Evolutionary conservation across 2,888 invertebrate genomes (phyloP), one percentile per base, ranked within the genome.

Genomic region (Dynastes hyllus): DNA sequence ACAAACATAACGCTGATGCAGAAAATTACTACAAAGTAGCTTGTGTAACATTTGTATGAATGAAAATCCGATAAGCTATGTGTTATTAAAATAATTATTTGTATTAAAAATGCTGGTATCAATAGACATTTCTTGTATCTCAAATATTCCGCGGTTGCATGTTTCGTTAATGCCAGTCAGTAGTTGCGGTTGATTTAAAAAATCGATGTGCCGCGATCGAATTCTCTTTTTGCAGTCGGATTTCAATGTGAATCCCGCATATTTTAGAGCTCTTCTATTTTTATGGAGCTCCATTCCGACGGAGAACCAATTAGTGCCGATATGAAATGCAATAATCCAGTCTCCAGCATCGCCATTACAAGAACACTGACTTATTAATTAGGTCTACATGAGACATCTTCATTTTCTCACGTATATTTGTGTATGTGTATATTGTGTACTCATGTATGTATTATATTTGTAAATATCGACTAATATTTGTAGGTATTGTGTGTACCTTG

Each of bases 231-330:
- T 61, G 53, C 61, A 61, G 11, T 69, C 55, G 37, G 51, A 61
- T 78, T 78, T 78, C 78, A 71, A 78, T 61, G 78, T 50, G 78
- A 75, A 78, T 61, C 78, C 37, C 78, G 78, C 78, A 78, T 78
- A 78, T 78, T 73, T 71, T 71, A 71, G 50, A 53, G 50, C 65
- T 65, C 71, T 73, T 73, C 77, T 77, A 79, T 80, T 77, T 81
- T 81, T 81, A 81, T 81, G 73, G 81, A 81, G 76, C 81, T 67
- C 79, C 81, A 81, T 81, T 81, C 81, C 79, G 51, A 40, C 70
- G 75, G 80, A 81, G 69, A 79, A 79, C 81, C 81, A 81, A 81
- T 81, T 81, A 81, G 78, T 76, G 71, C 50, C 77, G 73, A 80
- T 81, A 81, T 81, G 79, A 81, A 81, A 78, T 79, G 76, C 75